A percentile compares a stretch with the other conserved stretches of the same genome.
phyloP scores from a whole-genome alignment of 1,140 invertebrate species.

The Stegodyphus mimosarum region DNA sequence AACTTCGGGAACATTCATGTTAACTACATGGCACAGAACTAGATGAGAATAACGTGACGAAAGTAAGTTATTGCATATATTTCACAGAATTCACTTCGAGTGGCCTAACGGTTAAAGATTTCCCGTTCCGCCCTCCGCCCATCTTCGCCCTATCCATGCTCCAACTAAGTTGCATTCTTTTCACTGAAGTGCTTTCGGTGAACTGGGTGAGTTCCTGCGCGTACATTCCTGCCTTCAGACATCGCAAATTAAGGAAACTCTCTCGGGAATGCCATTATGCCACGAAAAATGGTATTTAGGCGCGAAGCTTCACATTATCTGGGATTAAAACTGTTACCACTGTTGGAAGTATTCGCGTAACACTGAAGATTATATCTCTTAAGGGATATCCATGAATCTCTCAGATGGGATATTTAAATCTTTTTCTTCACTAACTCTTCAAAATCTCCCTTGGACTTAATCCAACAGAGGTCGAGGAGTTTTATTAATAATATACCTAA shows the following conservation, averaged over 20 bases:
- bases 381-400: slow-evolving; percentile 17
- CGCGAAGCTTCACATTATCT: slow-evolving; percentile 12
- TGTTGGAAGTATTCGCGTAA: slow-evolving; percentile 11
- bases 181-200: slow-evolving; percentile 13
- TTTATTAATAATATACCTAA: no score
- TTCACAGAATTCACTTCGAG: neutral
- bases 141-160: neutral
- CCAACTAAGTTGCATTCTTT: slow-evolving; percentile 45
- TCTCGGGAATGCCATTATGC: slow-evolving; percentile 35
- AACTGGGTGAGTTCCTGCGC: slow-evolving; percentile 2
- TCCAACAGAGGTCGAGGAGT: no score
- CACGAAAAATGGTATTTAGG: slow-evolving; percentile 35
- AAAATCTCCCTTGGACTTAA: no score
- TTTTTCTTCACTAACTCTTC: neutral
- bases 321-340: slow-evolving; percentile 30
- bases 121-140: no score
- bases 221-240: slow-evolving; percentile 34
- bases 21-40: slow-evolving; percentile 5
- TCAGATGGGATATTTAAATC: slow-evolving; percentile 9
- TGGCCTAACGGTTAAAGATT: neutral
- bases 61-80: neutral
- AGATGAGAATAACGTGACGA: neutral
- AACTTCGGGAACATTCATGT: neutral
- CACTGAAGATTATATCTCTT: slow-evolving; percentile 6
- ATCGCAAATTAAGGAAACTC: slow-evolving; percentile 46